A percentile compares a stretch with the other conserved stretches of the same genome.
phyloP scores from a whole-genome alignment of 2,113 vertebrate species.

The Noctilio leporinus region DNA sequence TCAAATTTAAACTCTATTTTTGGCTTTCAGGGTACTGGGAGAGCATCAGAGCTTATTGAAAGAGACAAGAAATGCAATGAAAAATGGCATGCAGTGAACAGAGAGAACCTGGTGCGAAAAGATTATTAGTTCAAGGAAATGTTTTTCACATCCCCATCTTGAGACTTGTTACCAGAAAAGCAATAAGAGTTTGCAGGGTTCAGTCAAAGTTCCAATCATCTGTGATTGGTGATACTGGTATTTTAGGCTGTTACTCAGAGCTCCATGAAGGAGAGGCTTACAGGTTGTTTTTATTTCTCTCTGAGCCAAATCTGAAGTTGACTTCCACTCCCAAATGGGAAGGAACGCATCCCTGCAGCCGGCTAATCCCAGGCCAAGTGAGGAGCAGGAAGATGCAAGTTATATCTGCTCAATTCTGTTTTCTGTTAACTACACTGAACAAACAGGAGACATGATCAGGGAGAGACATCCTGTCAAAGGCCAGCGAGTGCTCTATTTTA shows the following conservation, averaged over 20 bases:
- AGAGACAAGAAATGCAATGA: not conserved
- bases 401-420: conserved; percentile 55
- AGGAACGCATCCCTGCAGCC: not conserved
- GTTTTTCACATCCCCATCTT: conserved; percentile 36
- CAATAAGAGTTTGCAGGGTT: not conserved
- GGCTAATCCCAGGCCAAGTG: conserved; percentile 31
- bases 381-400: not conserved
- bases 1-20: conserved; percentile 33
- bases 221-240: not conserved
- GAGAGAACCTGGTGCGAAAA: not conserved
- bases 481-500: conserved; percentile 53
- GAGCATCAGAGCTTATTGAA: not conserved
- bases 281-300: not conserved
- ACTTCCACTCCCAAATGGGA: not conserved
- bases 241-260: not conserved
- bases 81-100: not conserved
- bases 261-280: not conserved
- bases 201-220: not conserved
- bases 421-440: conserved; percentile 56
- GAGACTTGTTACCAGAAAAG: not conserved
- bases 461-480: conserved; percentile 44
- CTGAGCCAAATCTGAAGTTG: not conserved
- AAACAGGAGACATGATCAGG: conserved; percentile 60
- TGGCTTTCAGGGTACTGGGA: not conserved
- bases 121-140: conserved; percentile 8